phyloP scores from a whole-genome alignment of 2,888 invertebrate genomes.

The Acanthococcus lagerstroemiae region DNA sequence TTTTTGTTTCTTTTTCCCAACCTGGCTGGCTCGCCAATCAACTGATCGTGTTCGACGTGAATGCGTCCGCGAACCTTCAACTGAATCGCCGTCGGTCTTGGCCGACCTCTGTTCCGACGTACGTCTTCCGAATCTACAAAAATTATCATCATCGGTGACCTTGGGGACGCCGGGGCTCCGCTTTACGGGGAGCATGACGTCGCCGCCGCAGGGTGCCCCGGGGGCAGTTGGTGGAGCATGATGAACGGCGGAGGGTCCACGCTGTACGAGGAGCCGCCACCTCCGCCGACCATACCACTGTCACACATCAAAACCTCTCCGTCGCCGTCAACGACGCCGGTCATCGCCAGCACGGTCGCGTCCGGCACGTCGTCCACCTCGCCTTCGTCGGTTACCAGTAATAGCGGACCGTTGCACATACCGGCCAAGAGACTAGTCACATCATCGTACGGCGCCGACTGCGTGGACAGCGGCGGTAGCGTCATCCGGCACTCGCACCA shows the following conservation, averaged over 20 bases:
- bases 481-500: constrained; percentile 66
- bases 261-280: constrained; percentile 60
- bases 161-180: constrained; percentile 49
- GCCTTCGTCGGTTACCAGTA: constrained; percentile 52
- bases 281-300: constrained; percentile 47
- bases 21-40: constrained; percentile 6
- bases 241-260: constrained; percentile 57
- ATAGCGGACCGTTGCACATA: constrained; percentile 69
- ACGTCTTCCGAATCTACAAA: constrained; percentile 48
- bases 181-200: constrained; percentile 62
- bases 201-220: constrained; percentile 56
- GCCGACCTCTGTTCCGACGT: constrained; percentile 46
- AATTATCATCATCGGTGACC: constrained; percentile 45
- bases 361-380: constrained; percentile 48
- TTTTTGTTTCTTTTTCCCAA: constrained; percentile 32
- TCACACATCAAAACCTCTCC: constrained; percentile 45
- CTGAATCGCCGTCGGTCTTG: too few species aligned
- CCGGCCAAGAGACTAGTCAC: constrained; percentile 66
- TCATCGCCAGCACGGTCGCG: constrained; percentile 44
- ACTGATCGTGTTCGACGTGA: background rate
- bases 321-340: constrained; percentile 58
- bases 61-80: background rate
- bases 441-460: constrained; percentile 44
- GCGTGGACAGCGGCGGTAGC: constrained; percentile 53
- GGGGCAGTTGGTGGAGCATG: constrained; percentile 76